Evolutionary conservation across 30 jellyfish, hydroid and myxozoan species (phyloP).

Genomic region (Aurelia sp.): DNA sequence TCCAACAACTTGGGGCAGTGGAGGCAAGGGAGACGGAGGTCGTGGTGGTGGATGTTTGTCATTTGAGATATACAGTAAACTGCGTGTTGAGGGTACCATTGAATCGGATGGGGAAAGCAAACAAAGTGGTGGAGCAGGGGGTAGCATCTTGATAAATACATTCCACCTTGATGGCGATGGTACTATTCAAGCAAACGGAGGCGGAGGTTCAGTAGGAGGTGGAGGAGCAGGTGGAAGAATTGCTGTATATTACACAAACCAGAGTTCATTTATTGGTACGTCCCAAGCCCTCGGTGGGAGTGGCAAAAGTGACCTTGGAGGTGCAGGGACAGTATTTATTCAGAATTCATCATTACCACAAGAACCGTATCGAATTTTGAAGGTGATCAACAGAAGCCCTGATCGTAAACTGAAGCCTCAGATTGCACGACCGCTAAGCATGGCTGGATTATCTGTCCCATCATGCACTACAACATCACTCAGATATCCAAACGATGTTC

Average conservation of each 20-base stretch:
- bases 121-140: conserved; percentile 76
- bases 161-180: conserved; percentile 74
- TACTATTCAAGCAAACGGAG: conserved; percentile 58
- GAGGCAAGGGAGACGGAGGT: conserved; percentile 71
- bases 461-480: conserved; percentile 38
- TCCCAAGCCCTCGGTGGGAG: conserved; percentile 62
- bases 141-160: conserved; percentile 27
- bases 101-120: conserved; percentile 56
- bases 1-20: conserved; percentile 73
- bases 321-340: conserved; percentile 69
- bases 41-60: conserved; percentile 63
- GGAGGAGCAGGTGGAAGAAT: conserved; percentile 80
- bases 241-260: conserved; percentile 56
- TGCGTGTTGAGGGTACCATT: conserved; percentile 62
- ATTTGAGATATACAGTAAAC: conserved; percentile 32
- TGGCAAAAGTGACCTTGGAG: conserved; percentile 64
- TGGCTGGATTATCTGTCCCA: conserved; percentile 14
- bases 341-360: conserved; percentile 46
- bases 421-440: conserved; percentile 9
- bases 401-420: conserved; percentile 49
- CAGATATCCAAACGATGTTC: conserved; percentile 37
- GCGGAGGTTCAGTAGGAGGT: conserved; percentile 64
- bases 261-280: conserved; percentile 56
- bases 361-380: conserved; percentile 43
- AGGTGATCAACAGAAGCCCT: conserved; percentile 58